A percentile compares a stretch with the other conserved stretches of the same genome.
These are phyloP conservation scores for Peromyscus melanophrys DNA, from an alignment of 2,797 vertebrate genomes.

Conservation along the genomic window DNA sequence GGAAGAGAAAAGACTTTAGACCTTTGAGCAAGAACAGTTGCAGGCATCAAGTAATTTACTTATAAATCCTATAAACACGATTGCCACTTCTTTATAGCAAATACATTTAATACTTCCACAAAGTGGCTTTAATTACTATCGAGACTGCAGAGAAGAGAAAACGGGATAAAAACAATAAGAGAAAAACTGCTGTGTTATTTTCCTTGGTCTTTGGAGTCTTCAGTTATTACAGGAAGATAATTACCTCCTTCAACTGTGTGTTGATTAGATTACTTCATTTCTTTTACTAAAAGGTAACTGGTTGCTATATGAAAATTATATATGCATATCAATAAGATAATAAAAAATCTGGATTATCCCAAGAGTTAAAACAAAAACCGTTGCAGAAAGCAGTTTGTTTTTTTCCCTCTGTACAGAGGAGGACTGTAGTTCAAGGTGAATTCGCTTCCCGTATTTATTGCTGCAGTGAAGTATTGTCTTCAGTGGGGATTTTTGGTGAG, in stretches of 20 bases:
- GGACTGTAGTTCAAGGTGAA: not conserved
- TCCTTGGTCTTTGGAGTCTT: not conserved
- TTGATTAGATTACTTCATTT: slow-evolving; percentile 37
- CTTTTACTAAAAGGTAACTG: slow-evolving; percentile 14
- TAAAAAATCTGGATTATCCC: not conserved
- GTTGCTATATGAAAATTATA: not conserved
- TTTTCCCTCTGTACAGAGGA: not conserved
- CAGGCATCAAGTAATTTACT: slow-evolving; percentile 54
- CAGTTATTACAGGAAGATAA: not conserved
- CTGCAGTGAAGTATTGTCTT: not conserved
- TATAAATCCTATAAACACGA: not conserved
- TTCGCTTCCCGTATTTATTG: slow-evolving; percentile 5
- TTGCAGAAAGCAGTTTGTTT: not conserved
- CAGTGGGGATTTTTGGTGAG: not conserved
- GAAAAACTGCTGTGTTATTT: not conserved
- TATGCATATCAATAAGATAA: not conserved
- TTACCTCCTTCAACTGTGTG: not conserved
- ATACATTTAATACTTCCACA: not conserved
- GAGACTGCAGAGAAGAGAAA: not conserved
- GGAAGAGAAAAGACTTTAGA: not conserved
- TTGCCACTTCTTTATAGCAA: not conserved
- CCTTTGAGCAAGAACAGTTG: not conserved
- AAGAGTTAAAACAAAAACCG: not conserved
- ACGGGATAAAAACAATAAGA: slow-evolving; percentile 12
- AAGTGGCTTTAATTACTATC: not conserved